Base-by-base conservation (phyloP, 1,140 invertebrate species). In the Caerostris darwini region DNA sequence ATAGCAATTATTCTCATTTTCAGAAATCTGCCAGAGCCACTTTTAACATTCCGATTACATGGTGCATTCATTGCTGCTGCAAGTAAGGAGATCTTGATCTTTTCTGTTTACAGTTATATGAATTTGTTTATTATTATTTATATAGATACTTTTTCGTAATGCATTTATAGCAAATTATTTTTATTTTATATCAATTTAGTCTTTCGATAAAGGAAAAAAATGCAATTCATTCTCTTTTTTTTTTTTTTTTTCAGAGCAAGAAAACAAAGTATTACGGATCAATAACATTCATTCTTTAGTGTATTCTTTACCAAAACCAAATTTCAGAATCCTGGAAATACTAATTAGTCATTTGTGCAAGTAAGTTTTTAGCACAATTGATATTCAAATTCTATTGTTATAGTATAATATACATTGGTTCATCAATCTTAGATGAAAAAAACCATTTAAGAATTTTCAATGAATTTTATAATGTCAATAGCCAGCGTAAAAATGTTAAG, bases 1-100 rank as follows among this genome's bases (percentile, higher is more conserved):
- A 57, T 58, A 8, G 1, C 7, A 14, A 50, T 3, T 53, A 50
- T 71, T 34, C 10, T 50, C 34, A 82, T 82, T 94, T 95, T 59
- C 89, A 97, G 99, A 94, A 98, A 98, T 96, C 96, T 99, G 95
- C 98, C 98, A 61, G 99, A 99, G 96, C 99, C 99, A 58, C 96
- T 99, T 94, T 99, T 99, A 98, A 99, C 99, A 61, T 99, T 98
- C 96, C 97, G 97, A 95, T 96, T 98, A 95, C 99, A 99, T 96
- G 97, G 97, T 96, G 97, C 97, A 94, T 99, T 99, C 96, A 99
- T 99, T 95, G 97, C 97, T 95, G 98, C 99, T 96, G 99, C 99
- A 95, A 99, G 98, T 99, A 97, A 97, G 98, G 14, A 58, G 58
- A 17, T 54, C 34, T 6, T 17, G 56, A 4, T 81, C n/a, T 77